A percentile compares a stretch with the other conserved stretches of the same genome.
Evolutionary conservation across 2,888 invertebrate genomes (phyloP).

Genomic region (Tetrapedia diversipes): DNA sequence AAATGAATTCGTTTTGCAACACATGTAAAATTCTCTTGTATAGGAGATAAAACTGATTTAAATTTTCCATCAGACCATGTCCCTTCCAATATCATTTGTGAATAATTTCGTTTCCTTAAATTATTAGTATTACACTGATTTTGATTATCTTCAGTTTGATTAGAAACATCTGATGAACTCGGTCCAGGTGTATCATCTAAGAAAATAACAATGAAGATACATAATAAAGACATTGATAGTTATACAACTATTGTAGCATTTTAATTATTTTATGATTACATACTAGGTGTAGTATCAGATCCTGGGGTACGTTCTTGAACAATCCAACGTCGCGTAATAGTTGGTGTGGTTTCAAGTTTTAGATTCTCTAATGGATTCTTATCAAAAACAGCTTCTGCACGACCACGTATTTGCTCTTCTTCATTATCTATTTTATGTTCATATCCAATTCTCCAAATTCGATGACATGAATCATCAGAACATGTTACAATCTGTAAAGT

Average conservation of each 20-base stretch:
- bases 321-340: constrained; percentile 65
- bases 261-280: constrained; percentile 7
- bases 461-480: constrained; percentile 92
- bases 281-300: constrained; percentile 70
- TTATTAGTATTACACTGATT: constrained; percentile 22
- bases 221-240: constrained; percentile 6
- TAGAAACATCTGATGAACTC: constrained; percentile 30
- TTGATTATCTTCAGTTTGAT: constrained; percentile 24
- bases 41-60: constrained; percentile 77
- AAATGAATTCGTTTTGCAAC: constrained; percentile 82
- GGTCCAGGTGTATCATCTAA: constrained; percentile 65
- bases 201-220: neutral
- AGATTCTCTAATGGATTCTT: constrained; percentile 59
- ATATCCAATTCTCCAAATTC: constrained; percentile 89
- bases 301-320: constrained; percentile 72
- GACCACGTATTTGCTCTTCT: constrained; percentile 82
- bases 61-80: constrained; percentile 71
- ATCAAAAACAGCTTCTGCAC: constrained; percentile 82
- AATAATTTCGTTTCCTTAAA: constrained; percentile 71
- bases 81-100: constrained; percentile 69
- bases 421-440: constrained; percentile 82
- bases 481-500: constrained; percentile 85
- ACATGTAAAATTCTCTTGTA: constrained; percentile 76
- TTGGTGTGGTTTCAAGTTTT: constrained; percentile 76
- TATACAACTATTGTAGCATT: neutral